Conservation (phyloP, 2,797 vertebrate species). For the Hemitrygon akajei region DNA sequence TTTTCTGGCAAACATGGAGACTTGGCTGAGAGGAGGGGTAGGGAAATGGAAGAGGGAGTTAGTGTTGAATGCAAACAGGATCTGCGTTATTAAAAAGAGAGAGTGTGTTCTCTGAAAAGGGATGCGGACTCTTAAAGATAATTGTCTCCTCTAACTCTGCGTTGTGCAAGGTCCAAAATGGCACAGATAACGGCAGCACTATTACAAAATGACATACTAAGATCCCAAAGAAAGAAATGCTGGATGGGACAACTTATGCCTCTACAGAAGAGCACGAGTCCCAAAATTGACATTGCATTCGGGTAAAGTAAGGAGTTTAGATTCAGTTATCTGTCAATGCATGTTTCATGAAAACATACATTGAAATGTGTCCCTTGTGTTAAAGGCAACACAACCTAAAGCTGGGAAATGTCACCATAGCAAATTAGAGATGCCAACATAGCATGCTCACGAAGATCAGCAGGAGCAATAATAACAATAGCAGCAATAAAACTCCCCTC, state of each 20-base stretch:
- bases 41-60: neutral
- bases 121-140: neutral
- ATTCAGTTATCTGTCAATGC: too few species aligned
- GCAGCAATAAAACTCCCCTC: too few species aligned
- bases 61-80: neutral
- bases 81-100: neutral
- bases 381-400: too few species aligned
- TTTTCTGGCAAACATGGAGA: neutral
- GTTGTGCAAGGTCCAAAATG: neutral
- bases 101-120: neutral
- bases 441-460: too few species aligned
- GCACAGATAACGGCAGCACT: neutral
- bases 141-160: neutral
- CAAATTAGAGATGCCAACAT: too few species aligned
- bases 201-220: neutral
- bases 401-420: too few species aligned
- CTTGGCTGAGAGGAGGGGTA: neutral
- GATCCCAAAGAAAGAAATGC: neutral
- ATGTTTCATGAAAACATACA: too few species aligned
- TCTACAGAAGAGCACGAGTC: neutral
- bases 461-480: too few species aligned
- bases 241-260: neutral
- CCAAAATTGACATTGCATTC: neutral
- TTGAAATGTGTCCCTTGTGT: too few species aligned
- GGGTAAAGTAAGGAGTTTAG: too few species aligned